Conservation (phyloP, 2,113 vertebrate species). For the Taxidea taxus region DNA sequence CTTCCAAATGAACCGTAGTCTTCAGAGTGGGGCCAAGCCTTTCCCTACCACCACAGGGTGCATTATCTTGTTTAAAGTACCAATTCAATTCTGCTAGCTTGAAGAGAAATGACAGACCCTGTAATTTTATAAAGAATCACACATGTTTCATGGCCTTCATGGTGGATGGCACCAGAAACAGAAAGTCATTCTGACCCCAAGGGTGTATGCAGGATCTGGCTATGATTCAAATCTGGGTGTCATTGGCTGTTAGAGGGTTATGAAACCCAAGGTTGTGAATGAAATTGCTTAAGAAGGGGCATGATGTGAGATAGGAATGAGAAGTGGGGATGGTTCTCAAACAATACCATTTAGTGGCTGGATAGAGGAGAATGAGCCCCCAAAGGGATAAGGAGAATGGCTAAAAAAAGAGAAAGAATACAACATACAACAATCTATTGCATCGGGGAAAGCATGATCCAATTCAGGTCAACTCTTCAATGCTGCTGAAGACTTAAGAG, state of each 20-base stretch:
- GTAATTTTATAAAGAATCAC: neutral
- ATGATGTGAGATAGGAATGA: neutral
- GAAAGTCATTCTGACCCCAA: neutral
- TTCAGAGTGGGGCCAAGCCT: neutral
- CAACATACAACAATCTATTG: neutral
- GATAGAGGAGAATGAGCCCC: neutral
- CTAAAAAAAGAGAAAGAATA: neutral
- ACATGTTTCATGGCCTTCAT: neutral
- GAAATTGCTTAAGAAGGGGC: neutral
- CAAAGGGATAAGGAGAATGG: neutral
- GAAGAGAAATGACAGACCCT: neutral
- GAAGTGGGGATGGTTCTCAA: neutral
- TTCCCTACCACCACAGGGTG: neutral
- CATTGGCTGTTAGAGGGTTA: neutral
- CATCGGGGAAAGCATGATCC: neutral
- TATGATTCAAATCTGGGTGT: neutral
- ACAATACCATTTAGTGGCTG: neutral
- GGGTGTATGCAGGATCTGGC: no score
- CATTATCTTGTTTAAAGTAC: neutral
- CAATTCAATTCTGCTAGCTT: neutral
- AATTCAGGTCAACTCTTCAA: neutral
- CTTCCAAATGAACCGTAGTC: neutral
- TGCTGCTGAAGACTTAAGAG: neutral
- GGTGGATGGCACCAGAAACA: neutral
- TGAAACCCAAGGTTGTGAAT: neutral